Conservation (phyloP, 2,797 vertebrate genomes). For the Podargus strigoides region DNA sequence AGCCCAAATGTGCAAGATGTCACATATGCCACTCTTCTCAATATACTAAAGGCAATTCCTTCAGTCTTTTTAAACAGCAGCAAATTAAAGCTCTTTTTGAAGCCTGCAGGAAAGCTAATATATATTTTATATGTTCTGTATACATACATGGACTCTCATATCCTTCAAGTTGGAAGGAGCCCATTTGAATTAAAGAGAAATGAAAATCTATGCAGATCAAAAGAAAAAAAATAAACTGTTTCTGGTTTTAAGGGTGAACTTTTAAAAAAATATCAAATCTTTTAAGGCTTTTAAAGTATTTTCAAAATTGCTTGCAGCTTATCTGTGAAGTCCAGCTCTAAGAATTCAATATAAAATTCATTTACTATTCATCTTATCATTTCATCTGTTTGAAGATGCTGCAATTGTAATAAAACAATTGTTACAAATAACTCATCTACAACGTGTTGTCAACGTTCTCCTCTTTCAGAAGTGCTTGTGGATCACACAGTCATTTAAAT, state of each 20-base stretch:
- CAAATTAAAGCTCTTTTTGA: slow-evolving; percentile 34
- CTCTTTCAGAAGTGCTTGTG: background rate
- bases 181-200: background rate
- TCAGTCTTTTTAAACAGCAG: background rate
- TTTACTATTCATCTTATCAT: background rate
- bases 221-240: slow-evolving; percentile 12
- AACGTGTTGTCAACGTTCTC: background rate
- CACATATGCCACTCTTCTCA: background rate
- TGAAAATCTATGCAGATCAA: background rate
- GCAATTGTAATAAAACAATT: slow-evolving; percentile 1
- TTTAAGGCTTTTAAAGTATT: background rate
- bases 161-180: slow-evolving; percentile 15
- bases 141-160: background rate
- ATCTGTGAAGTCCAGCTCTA: background rate
- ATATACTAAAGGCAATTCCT: background rate
- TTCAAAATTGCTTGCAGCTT: background rate
- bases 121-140: slow-evolving; percentile 30
- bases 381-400: background rate
- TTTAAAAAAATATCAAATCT: background rate
- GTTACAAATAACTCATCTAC: background rate
- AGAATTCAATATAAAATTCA: background rate
- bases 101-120: slow-evolving; percentile 29
- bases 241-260: background rate
- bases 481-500: background rate
- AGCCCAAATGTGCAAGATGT: background rate